Percentiles rank a stretch among this genome's conserved stretches.
Evolutionary conservation across 2,888 invertebrate species (phyloP).

Genomic region (Drosophila sordidula): DNA sequence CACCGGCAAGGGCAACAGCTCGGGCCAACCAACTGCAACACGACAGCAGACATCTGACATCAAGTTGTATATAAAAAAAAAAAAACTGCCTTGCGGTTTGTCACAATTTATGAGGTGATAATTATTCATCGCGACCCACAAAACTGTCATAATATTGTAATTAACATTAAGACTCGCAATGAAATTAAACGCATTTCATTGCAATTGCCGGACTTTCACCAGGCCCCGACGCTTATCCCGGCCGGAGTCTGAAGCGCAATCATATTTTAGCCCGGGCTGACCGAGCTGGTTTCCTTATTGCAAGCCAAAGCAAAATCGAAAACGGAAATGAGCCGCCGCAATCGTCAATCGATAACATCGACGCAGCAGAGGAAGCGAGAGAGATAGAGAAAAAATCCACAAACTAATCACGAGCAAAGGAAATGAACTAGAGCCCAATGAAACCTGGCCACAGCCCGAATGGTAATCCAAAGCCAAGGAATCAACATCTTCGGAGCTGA

Average conservation of each 20-base stretch:
- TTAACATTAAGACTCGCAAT: conserved; percentile 72
- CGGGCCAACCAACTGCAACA: conserved; percentile 30
- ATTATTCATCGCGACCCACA: conserved; percentile 78
- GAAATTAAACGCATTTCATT: conserved; percentile 77
- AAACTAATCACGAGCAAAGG: conserved; percentile 74
- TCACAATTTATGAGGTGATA: conserved; percentile 82
- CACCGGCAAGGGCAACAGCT: conserved; percentile 13
- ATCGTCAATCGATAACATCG: conserved; percentile 73
- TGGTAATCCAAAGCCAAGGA: conserved; percentile 51
- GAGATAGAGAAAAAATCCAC: conserved; percentile 31
- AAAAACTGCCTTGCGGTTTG: conserved; percentile 71
- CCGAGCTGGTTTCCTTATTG: conserved; percentile 70
- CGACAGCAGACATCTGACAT: conserved; percentile 56
- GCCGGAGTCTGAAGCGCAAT: conserved; percentile 34
- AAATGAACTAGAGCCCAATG: conserved; percentile 72
- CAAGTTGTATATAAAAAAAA: conserved; percentile 7
- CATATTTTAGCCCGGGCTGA: conserved; percentile 25
- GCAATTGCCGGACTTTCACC: conserved; percentile 65
- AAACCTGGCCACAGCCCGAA: conserved; percentile 54
- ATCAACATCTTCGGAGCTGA: conserved; percentile 39
- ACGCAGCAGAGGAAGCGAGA: conserved; percentile 8
- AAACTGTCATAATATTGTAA: conserved; percentile 81
- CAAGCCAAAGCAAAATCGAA: conserved; percentile 42
- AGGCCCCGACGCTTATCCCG: conserved; percentile 6
- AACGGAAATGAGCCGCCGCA: conserved; percentile 69